Conservation (phyloP, 1,140 invertebrate species). For the Lethrus apterus region DNA sequence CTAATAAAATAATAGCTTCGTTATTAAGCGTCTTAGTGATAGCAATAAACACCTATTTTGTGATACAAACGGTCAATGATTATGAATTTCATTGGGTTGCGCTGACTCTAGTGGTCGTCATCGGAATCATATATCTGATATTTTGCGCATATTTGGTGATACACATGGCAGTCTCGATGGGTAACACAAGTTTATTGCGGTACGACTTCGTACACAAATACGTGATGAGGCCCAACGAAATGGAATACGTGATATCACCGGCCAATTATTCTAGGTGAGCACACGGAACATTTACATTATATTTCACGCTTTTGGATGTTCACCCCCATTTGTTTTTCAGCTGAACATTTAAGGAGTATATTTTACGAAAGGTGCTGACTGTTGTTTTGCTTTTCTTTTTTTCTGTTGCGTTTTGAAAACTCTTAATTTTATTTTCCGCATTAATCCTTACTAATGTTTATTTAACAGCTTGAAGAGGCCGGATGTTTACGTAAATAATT, state of each 20-base stretch:
- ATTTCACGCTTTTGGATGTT: neutral
- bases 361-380: neutral
- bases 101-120: conserved; percentile 49
- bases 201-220: conserved; percentile 34
- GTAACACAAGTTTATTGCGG: conserved; percentile 41
- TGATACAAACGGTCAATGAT: conserved; percentile 53
- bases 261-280: conserved; percentile 33
- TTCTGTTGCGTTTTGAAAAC: neutral
- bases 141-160: conserved; percentile 66
- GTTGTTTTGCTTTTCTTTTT: neutral
- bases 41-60: conserved; percentile 76
- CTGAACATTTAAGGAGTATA: neutral
- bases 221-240: conserved; percentile 27
- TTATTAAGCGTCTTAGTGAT: conserved; percentile 65
- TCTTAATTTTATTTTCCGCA: neutral
- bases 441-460: conserved; percentile 1
- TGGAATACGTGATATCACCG: conserved; percentile 22
- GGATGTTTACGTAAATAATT: neutral
- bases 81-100: conserved; percentile 44
- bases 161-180: conserved; percentile 64
- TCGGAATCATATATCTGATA: conserved; percentile 57
- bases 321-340: neutral
- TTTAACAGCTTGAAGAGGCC: neutral
- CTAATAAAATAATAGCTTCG: conserved; percentile 61
- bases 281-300: neutral